phyloP scores from a whole-genome alignment of 2,113 vertebrate species.

The Bambusicola thoracicus region DNA sequence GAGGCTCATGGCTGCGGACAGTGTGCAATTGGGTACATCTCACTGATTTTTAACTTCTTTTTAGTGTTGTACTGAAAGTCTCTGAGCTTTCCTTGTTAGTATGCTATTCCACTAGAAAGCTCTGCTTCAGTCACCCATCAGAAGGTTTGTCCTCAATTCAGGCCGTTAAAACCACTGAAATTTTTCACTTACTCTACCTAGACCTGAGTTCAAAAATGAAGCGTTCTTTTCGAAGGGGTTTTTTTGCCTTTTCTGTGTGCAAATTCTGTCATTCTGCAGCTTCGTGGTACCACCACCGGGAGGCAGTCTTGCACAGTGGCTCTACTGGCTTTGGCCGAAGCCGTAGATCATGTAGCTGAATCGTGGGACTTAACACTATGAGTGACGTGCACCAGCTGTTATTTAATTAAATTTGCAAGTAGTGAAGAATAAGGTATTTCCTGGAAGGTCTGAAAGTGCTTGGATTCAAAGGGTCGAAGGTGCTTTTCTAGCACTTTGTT shows the following conservation, averaged over 20 bases:
- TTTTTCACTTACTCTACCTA: neutral
- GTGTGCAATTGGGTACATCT: neutral
- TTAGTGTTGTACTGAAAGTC: neutral
- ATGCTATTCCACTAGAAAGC: neutral
- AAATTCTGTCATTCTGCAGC: neutral
- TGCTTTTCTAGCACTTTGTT: neutral
- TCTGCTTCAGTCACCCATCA: neutral
- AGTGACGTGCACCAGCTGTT: rapidly evolving
- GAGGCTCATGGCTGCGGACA: neutral
- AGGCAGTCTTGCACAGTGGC: neutral
- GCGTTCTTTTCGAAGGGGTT: rapidly evolving
- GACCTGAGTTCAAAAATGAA: neutral
- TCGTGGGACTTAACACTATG: rapidly evolving
- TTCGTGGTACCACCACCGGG: neutral
- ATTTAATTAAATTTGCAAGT: rapidly evolving
- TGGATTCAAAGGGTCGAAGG: neutral
- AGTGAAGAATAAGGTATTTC: neutral
- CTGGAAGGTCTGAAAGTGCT: neutral
- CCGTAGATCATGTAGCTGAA: rapidly evolving
- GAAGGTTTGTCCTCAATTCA: neutral
- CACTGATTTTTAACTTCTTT: neutral
- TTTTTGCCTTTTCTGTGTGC: neutral
- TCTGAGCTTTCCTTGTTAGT: neutral
- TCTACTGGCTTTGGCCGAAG: too few relatives aligned
- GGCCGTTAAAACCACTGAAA: neutral